phyloP scores from a whole-genome alignment of 2,797 vertebrate species.

The Labeo calbasu region DNA sequence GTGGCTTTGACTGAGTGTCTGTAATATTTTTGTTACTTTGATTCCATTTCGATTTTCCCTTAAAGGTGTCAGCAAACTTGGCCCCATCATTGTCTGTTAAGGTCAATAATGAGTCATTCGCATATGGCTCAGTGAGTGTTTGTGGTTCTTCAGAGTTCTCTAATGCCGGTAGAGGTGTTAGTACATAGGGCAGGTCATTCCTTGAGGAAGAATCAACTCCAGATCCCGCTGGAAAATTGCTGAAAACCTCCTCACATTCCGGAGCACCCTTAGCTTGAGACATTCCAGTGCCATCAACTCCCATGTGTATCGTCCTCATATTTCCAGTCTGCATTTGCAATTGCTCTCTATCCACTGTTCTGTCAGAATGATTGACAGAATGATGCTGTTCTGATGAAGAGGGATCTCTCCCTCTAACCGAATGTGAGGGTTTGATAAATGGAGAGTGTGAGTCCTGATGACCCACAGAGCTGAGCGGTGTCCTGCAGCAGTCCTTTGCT shows the following conservation, averaged over 20 bases:
- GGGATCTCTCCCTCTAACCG: not conserved
- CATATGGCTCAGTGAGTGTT: slow-evolving; percentile 11
- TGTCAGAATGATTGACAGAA: slow-evolving; percentile 1
- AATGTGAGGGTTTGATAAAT: not conserved
- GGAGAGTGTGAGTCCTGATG: slow-evolving; percentile 21
- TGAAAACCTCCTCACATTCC: slow-evolving; percentile 24
- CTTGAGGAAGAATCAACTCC: slow-evolving; percentile 44
- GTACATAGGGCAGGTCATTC: slow-evolving; percentile 1
- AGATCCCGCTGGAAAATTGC: slow-evolving; percentile 42
- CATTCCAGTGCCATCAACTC: slow-evolving; percentile 10
- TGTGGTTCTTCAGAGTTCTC: slow-evolving; percentile 25
- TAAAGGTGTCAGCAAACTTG: slow-evolving; percentile 12
- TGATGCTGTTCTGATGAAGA: not conserved
- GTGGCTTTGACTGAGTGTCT: not conserved
- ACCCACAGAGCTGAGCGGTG: slow-evolving; percentile 27
- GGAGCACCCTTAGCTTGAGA: slow-evolving; percentile 14
- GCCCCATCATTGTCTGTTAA: slow-evolving; percentile 12
- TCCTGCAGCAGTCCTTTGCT: slow-evolving; percentile 46
- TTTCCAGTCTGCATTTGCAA: slow-evolving; percentile 7
- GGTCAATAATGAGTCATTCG: slow-evolving; percentile 19
- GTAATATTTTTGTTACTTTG: slow-evolving; percentile 22
- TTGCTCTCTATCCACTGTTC: slow-evolving; percentile 18
- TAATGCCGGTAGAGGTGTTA: not conserved
- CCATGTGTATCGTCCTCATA: not conserved
- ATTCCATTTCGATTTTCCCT: not conserved